phyloP scores from a whole-genome alignment of 2,797 vertebrate species.

The Agapornis canus region DNA sequence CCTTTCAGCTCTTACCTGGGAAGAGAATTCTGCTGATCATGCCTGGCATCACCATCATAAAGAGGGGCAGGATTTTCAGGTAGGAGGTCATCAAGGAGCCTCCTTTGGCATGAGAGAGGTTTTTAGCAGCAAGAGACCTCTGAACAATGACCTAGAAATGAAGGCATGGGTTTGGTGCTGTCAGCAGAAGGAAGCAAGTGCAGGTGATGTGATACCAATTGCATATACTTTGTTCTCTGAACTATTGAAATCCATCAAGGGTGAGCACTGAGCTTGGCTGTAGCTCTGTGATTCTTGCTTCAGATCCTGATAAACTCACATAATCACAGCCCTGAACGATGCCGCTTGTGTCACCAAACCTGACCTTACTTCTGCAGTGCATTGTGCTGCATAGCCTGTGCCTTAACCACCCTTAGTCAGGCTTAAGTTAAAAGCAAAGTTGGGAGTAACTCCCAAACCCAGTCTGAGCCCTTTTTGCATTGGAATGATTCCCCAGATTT shows the following conservation, averaged over 20 bases:
- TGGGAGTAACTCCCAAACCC: not conserved
- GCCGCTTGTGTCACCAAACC: not conserved
- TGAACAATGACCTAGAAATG: slow-evolving; percentile 93
- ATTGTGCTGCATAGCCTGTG: not conserved
- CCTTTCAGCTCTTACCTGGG: slow-evolving; percentile 79
- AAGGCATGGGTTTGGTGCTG: not conserved
- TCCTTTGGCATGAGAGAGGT: slow-evolving; percentile 92
- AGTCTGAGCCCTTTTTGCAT: not conserved
- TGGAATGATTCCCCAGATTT: not conserved
- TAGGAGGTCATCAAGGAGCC: slow-evolving; percentile 92
- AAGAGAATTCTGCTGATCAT: slow-evolving; percentile 96
- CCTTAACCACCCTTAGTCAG: not conserved
- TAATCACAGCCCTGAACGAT: not conserved
- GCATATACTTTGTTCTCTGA: not conserved
- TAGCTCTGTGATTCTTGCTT: not conserved
- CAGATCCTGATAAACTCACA: not conserved
- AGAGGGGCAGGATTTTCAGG: slow-evolving; percentile 92
- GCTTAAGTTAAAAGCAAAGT: not conserved
- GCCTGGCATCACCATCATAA: slow-evolving; percentile 92
- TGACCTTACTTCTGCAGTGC: not conserved
- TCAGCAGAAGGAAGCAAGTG: not conserved
- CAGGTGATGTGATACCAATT: accelerated
- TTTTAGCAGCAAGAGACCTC: slow-evolving; percentile 91
- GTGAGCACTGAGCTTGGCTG: not conserved
- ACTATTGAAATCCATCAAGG: not conserved